Percentiles rank a stretch among this genome's conserved stretches.
Evolutionary conservation across 2,888 invertebrate genomes (phyloP).

Genomic region (Drosophila kambysellisi): DNA sequence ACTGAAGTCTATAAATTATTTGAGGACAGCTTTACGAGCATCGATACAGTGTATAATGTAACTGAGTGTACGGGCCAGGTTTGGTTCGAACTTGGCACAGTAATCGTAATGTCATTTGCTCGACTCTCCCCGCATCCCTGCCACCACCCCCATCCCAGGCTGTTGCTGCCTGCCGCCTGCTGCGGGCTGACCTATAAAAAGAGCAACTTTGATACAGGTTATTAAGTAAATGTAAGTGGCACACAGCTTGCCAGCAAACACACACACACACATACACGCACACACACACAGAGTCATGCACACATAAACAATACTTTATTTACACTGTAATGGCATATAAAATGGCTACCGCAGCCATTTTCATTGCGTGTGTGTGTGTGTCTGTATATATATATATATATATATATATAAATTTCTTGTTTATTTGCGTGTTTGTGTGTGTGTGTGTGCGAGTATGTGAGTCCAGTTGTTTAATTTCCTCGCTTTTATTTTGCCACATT

Average conservation of each 20-base stretch:
- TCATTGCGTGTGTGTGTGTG: constrained; percentile 12
- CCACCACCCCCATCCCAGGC: background rate
- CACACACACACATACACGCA: background rate
- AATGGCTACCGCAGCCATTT: constrained; percentile 66
- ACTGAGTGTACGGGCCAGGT: constrained; percentile 5
- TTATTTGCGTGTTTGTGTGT: constrained; percentile 15
- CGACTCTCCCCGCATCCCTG: constrained; percentile 2
- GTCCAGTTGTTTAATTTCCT: constrained; percentile 78
- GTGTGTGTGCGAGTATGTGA: constrained; percentile 13
- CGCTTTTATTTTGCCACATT: constrained; percentile 74
- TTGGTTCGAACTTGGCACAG: constrained; percentile 26
- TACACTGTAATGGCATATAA: constrained; percentile 79
- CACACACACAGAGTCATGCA: constrained; percentile 20
- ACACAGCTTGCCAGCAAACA: constrained; percentile 50
- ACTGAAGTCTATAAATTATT: constrained; percentile 52
- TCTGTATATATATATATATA: too few relatives aligned
- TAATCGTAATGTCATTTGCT: constrained; percentile 47
- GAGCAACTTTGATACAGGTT: constrained; percentile 65
- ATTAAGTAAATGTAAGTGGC: constrained; percentile 74
- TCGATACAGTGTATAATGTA: constrained; percentile 57
- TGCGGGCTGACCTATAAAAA: constrained; percentile 60
- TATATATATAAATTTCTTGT: background rate
- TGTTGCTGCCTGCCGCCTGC: constrained; percentile 7
- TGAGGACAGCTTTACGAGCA: constrained; percentile 51
- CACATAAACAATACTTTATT: constrained; percentile 75